A percentile compares a stretch with the other conserved stretches of the same genome.
These are phyloP conservation scores for Eledona agricola DNA, from an alignment of 2,888 invertebrate species.

Conservation along the genomic window DNA sequence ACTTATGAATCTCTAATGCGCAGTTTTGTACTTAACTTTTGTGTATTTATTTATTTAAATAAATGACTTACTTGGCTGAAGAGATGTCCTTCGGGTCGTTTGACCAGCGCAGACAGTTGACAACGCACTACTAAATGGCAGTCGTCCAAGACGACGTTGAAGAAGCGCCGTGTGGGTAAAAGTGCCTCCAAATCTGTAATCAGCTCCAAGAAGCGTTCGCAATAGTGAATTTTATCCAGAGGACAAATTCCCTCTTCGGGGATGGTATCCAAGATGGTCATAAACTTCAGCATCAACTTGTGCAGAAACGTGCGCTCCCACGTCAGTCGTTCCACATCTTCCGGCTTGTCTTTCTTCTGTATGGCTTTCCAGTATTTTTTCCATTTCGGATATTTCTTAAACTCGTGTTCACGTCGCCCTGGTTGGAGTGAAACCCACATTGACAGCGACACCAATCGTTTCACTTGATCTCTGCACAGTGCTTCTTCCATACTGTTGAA, in stretches of 20 bases:
- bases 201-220: constrained; percentile 95
- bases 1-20: constrained; percentile 14
- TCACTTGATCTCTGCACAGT: constrained; percentile 88
- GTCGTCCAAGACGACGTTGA: constrained; percentile 95
- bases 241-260: constrained; percentile 70
- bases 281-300: constrained; percentile 87
- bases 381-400: constrained; percentile 88
- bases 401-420: constrained; percentile 84
- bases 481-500: constrained; percentile 98
- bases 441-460: constrained; percentile 87
- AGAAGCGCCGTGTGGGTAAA: constrained; percentile 94
- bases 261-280: constrained; percentile 80
- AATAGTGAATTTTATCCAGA: constrained; percentile 74
- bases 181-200: constrained; percentile 96
- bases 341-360: constrained; percentile 83
- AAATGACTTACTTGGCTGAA: constrained; percentile 83
- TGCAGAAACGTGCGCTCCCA: constrained; percentile 91
- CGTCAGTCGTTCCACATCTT: constrained; percentile 72
- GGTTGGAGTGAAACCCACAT: constrained; percentile 93
- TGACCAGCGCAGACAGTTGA: constrained; percentile 78
- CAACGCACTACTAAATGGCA: constrained; percentile 92
- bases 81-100: constrained; percentile 84
- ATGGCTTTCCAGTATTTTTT: constrained; percentile 91
- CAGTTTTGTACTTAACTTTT: constrained; percentile 12
- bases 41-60: constrained; percentile 2